Conservation (phyloP, 2,888 invertebrate species). For the Dione juno region DNA sequence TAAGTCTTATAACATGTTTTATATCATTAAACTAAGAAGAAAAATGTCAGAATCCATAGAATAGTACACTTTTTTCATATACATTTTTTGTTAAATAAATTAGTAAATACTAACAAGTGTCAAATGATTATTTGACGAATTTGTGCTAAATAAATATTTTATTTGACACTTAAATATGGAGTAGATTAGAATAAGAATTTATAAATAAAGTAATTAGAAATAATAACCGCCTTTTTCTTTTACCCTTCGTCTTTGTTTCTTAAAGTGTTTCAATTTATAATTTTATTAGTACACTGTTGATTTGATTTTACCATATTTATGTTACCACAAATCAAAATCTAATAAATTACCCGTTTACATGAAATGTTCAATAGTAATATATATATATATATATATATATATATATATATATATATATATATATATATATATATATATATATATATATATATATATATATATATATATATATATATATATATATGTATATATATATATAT, state of each 20-base stretch:
- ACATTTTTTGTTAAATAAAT: constrained; percentile 14
- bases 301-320: too few relatives aligned
- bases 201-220: constrained; percentile 42
- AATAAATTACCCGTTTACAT: too few relatives aligned
- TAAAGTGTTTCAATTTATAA: too few relatives aligned
- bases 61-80: neutral
- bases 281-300: too few relatives aligned
- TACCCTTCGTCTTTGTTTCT: neutral
- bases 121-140: constrained; percentile 26
- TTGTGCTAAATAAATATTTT: constrained; percentile 30
- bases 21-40: constrained; percentile 48
- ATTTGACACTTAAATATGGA: constrained; percentile 39
- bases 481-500: too few relatives aligned
- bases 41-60: neutral
- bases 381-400: too few relatives aligned
- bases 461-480: too few relatives aligned
- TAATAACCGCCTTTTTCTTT: constrained; percentile 12
- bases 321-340: neutral
- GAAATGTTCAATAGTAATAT: too few relatives aligned
- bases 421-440: too few relatives aligned
- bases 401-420: too few relatives aligned
- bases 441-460: too few relatives aligned
- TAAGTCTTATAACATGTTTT: constrained; percentile 55
- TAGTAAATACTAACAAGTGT: constrained; percentile 26
- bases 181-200: constrained; percentile 41